Conservation (phyloP, 1,140 invertebrate genomes). For the Paramacrobiotus metropolitanus region DNA sequence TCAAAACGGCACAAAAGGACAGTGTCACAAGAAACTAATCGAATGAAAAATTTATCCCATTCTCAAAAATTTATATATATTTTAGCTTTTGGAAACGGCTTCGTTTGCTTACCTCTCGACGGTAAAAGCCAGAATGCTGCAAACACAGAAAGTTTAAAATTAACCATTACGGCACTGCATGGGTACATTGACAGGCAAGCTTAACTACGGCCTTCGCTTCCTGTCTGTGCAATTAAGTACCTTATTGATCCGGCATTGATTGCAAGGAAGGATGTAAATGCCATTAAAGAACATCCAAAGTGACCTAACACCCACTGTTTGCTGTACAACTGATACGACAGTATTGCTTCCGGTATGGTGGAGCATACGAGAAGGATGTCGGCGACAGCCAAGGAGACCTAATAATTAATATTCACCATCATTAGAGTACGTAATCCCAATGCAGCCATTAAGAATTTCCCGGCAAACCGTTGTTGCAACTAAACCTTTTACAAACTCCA, state of each 20-base stretch:
- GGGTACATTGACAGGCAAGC: too few relatives aligned
- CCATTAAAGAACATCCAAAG: slow-evolving; percentile 31
- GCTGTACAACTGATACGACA: slow-evolving; percentile 31
- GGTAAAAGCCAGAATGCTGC: not conserved
- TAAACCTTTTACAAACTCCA: too few relatives aligned
- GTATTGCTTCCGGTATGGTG: slow-evolving; percentile 33
- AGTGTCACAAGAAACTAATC: too few relatives aligned
- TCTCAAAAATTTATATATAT: not conserved
- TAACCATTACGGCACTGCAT: too few relatives aligned
- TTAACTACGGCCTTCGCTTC: too few relatives aligned
- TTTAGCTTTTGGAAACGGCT: not conserved
- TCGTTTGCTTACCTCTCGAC: not conserved
- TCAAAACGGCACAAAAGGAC: too few relatives aligned
- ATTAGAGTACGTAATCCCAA: too few relatives aligned
- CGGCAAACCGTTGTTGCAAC: too few relatives aligned
- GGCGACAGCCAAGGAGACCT: slow-evolving; percentile 29
- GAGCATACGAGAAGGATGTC: slow-evolving; percentile 33
- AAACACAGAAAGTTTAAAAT: not conserved
- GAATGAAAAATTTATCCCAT: not conserved
- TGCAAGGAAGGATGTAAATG: slow-evolving; percentile 40
- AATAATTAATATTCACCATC: not conserved
- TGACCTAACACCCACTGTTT: slow-evolving; percentile 35
- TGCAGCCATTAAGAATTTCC: too few relatives aligned
- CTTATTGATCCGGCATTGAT: slow-evolving; percentile 29
- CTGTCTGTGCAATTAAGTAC: not conserved